A percentile compares a stretch with the other conserved stretches of the same genome.
These are phyloP conservation scores for Uropetala carovei DNA, from an alignment of 2,888 invertebrate genomes.

Conservation along the genomic window DNA sequence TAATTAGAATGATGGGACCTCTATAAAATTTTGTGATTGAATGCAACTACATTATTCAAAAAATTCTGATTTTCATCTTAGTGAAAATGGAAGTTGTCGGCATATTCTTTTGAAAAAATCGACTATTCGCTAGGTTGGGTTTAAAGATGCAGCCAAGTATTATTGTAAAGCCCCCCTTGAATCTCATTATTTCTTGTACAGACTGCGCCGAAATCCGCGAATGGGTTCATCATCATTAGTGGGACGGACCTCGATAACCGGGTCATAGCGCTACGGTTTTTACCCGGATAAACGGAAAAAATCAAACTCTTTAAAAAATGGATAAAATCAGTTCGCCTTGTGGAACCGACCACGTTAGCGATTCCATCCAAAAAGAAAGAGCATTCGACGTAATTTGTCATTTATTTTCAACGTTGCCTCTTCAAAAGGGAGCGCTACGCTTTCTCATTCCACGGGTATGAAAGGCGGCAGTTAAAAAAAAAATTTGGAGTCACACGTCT, in stretches of 20 bases:
- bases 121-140: not conserved
- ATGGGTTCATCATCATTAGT: not conserved
- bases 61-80: not conserved
- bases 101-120: not conserved
- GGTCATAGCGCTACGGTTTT: not conserved
- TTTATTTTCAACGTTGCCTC: no score
- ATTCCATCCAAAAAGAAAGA: not conserved
- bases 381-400: no score
- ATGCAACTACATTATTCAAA: not conserved
- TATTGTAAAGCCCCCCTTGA: not conserved
- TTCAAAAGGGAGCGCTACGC: no score
- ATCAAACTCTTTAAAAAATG: not conserved
- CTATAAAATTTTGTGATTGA: no score
- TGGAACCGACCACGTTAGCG: not conserved
- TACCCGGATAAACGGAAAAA: not conserved
- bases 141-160: not conserved
- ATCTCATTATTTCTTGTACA: not conserved
- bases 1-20: no score
- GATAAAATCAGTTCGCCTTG: not conserved
- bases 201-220: conserved; percentile 24
- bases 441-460: no score
- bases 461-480: no score
- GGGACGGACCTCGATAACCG: not conserved
- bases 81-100: not conserved
- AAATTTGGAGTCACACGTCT: no score